phyloP scores from a whole-genome alignment of 2,797 vertebrate genomes.

The Vespertilio murinus region DNA sequence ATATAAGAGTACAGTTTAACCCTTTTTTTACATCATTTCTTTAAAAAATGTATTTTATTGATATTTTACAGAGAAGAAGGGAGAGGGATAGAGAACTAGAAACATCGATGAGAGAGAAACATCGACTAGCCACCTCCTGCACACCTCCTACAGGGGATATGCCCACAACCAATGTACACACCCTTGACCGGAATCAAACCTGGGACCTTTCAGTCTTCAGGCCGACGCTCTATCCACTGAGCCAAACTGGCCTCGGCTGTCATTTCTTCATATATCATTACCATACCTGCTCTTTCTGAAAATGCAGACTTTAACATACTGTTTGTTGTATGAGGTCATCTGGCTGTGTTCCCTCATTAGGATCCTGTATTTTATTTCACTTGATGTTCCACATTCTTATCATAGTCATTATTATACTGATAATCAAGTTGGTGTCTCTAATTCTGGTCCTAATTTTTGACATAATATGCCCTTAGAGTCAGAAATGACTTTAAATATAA shows the following conservation, averaged over 20 bases:
- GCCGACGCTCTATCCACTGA: no score
- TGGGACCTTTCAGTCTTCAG: no score
- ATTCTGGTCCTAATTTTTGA: not conserved
- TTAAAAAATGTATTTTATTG: no score
- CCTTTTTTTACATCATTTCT: not conserved
- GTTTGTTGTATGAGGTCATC: not conserved
- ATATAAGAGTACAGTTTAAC: not conserved
- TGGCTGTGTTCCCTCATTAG: not conserved
- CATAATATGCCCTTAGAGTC: not conserved
- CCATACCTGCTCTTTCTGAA: not conserved
- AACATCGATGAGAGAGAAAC: no score
- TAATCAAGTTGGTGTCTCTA: not conserved
- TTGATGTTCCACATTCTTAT: not conserved
- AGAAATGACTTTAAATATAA: not conserved
- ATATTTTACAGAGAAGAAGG: no score
- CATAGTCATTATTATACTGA: not conserved
- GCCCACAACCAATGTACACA: no score
- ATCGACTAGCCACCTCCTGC: no score
- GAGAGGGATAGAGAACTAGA: no score
- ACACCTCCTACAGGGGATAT: no score
- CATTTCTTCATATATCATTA: not conserved
- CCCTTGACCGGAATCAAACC: no score
- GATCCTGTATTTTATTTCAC: not conserved
- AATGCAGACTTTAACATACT: not conserved
- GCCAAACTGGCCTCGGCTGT: not conserved